Evolutionary conservation across 2,888 invertebrate genomes (phyloP).

Genomic region (Lobophora halterata): DNA sequence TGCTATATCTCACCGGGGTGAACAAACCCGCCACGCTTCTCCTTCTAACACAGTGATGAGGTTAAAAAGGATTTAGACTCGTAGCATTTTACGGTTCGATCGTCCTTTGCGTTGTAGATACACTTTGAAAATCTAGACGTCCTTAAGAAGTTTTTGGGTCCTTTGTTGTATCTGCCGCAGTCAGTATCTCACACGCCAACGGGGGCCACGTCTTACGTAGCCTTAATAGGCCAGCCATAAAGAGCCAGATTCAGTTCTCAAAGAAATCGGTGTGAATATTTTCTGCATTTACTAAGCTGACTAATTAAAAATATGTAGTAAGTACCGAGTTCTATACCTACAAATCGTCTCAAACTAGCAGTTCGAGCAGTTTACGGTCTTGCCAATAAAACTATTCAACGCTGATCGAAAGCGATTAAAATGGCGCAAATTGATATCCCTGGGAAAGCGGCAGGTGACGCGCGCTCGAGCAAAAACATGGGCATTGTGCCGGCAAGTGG

Average conservation of each 20-base stretch:
- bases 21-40: conserved; percentile 76
- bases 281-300: too few species aligned
- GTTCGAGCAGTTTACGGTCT: conserved; percentile 42
- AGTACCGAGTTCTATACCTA: not conserved
- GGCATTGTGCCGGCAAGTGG: conserved; percentile 16
- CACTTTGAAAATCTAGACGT: conserved; percentile 49
- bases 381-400: conserved; percentile 42
- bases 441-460: conserved; percentile 64
- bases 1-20: conserved; percentile 69
- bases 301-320: too few species aligned
- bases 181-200: conserved; percentile 8
- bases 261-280: too few species aligned
- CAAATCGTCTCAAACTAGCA: conserved; percentile 17
- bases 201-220: too few species aligned
- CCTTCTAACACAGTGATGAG: conserved; percentile 75
- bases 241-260: too few species aligned
- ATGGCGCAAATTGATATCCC: conserved; percentile 63
- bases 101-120: conserved; percentile 47
- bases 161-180: conserved; percentile 18
- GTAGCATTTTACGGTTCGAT: conserved; percentile 70
- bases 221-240: too few species aligned
- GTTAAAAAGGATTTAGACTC: conserved; percentile 77
- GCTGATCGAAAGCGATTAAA: conserved; percentile 61
- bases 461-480: conserved; percentile 34
- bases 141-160: conserved; percentile 36